phyloP scores from a whole-genome alignment of 2,113 vertebrate genomes.

The Myiopsitta monachus region DNA sequence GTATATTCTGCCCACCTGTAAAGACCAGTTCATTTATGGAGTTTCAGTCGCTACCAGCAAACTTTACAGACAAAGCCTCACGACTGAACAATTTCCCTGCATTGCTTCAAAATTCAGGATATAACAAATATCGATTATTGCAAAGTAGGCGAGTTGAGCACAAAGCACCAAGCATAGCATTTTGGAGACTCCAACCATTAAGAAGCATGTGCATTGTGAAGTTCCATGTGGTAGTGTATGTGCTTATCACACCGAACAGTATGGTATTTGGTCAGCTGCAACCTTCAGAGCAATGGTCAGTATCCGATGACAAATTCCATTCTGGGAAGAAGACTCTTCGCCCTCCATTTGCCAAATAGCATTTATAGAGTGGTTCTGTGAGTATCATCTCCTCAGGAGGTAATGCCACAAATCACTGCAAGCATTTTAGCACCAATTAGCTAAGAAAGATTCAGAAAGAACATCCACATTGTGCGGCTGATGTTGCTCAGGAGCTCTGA shows the following conservation, averaged over 20 bases:
- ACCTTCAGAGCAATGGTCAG: not conserved
- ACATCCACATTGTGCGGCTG: not conserved
- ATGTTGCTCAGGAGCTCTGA: not conserved
- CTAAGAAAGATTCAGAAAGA: not conserved
- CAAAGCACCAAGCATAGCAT: not conserved
- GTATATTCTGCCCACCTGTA: not conserved
- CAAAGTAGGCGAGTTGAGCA: not conserved
- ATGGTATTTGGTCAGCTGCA: not conserved
- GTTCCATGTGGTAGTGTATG: accelerated
- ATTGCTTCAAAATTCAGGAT: not conserved
- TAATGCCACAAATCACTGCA: not conserved
- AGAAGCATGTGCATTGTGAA: not conserved
- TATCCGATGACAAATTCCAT: not conserved
- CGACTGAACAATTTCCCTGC: not conserved
- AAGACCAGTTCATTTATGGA: not conserved
- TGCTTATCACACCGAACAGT: not conserved
- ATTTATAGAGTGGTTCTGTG: not conserved
- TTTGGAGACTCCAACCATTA: accelerated
- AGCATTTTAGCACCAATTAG: not conserved
- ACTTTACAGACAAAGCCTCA: not conserved
- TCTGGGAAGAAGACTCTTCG: not conserved
- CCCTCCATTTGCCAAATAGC: not conserved
- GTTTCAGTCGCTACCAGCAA: not conserved
- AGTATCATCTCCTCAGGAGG: not conserved
- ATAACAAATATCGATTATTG: accelerated